Base-by-base conservation (phyloP, 1,140 invertebrate genomes). In the Drosophila lini region DNA sequence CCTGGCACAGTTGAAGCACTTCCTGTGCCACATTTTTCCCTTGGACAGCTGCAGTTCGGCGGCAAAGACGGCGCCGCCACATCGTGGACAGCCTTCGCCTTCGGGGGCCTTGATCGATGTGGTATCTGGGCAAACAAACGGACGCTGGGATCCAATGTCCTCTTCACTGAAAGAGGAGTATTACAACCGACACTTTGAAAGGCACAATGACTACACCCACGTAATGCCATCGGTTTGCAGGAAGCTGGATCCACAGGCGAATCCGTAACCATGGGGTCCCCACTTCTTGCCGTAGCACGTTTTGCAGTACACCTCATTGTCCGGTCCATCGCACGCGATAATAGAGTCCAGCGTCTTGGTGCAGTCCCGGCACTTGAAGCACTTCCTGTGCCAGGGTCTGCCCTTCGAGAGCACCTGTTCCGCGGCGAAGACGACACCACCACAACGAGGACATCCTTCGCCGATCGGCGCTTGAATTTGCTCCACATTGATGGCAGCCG, bases 351-450 rank as follows among this genome's bases (percentile, higher is more conserved):
- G 94, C 10, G 96, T 97, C 88, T 97, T 97, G 65, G 95, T 96
- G 93, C 98, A 99, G 80, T 97, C 97, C 91, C 94, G 95, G 93
- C 98, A 99, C 93, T 99, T 99, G 94, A 98, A 99, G 93, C 98
- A 99, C 93, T 99, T 99, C 93, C 98, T 95, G 94, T 97, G 98
- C 98, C 97, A 99, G 93, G 97, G 97, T 90, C 97, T 95, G 55
- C 96, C 95, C 91, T 97, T 97, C 28, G 97, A 97, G 8, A 98
- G 93, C 34, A 98, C 97, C 92, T 97, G 96, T 91, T 98, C 97
- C 38, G 97, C 97, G 40, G 97, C 97, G 90, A 97, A 98, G 0
- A 98, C 97, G 1, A 96, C 96, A 38, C 97, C 97, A 36, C 97
- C 97, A 88, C 97, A 98, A 60, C 97, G 94, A 1, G 97, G 97